phyloP scores from a whole-genome alignment of 2,797 vertebrate genomes.

The Muscicapa comitata region DNA sequence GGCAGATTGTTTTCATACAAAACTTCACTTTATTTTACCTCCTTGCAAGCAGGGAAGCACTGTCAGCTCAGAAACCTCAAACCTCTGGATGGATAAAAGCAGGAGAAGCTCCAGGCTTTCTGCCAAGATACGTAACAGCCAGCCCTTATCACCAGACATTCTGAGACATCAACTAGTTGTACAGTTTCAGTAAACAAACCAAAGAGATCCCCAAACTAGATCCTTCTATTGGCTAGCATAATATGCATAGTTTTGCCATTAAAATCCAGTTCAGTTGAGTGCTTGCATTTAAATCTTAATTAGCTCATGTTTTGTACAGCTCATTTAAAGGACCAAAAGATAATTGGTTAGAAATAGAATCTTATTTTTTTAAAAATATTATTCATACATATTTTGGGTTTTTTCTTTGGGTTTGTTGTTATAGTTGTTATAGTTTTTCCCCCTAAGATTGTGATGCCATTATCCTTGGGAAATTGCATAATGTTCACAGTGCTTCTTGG shows the following conservation, averaged over 20 bases:
- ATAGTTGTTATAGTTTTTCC: neutral
- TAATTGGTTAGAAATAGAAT: neutral
- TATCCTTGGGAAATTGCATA: neutral
- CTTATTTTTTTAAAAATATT: neutral
- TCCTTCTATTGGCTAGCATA: neutral
- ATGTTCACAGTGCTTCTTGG: neutral
- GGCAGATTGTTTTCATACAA: neutral
- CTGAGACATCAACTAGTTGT: neutral
- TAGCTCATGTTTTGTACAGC: neutral
- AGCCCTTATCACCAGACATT: neutral
- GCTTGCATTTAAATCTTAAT: neutral
- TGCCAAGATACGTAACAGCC: neutral
- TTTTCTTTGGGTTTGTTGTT: neutral
- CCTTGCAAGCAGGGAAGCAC: neutral
- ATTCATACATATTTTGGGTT: rapidly evolving
- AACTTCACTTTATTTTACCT: neutral
- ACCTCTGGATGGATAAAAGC: neutral
- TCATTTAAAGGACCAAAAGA: neutral
- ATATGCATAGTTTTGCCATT: neutral
- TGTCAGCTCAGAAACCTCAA: neutral
- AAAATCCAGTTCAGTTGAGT: neutral
- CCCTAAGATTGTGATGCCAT: neutral
- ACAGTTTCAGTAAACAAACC: neutral
- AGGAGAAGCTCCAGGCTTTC: neutral
- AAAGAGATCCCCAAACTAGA: neutral